Evolutionary conservation across 2,113 vertebrate genomes (phyloP).

Genomic region (Procavia capensis): DNA sequence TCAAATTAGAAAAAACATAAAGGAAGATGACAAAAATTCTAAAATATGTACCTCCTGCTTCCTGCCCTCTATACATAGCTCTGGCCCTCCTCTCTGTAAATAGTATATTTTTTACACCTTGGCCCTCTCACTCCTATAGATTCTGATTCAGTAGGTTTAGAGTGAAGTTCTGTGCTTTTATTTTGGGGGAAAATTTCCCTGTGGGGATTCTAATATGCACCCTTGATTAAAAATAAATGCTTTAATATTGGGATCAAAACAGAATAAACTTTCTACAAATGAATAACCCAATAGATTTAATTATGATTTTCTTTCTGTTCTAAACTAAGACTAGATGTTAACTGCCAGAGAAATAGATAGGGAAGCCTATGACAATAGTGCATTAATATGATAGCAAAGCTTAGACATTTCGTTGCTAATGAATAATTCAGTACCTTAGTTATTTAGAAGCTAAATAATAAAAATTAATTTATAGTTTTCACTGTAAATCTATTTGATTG

Average conservation of each 20-base stretch:
- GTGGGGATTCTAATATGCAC: not conserved
- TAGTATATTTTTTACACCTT: not conserved
- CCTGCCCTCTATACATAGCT: not conserved
- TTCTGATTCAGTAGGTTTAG: not conserved
- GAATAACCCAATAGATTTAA: slow-evolving; percentile 67
- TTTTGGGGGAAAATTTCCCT: slow-evolving; percentile 39
- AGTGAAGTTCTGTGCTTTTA: slow-evolving; percentile 12
- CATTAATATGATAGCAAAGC: slow-evolving; percentile 60
- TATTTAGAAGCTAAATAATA: slow-evolving; percentile 54
- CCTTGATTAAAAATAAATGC: slow-evolving; percentile 57
- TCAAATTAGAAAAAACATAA: not conserved
- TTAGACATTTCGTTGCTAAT: slow-evolving; percentile 38
- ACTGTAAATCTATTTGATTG: slow-evolving; percentile 54
- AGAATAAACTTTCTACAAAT: slow-evolving; percentile 53
- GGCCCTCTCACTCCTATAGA: not conserved
- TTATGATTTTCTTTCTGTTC: slow-evolving; percentile 69
- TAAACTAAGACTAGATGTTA: slow-evolving; percentile 62
- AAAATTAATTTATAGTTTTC: slow-evolving; percentile 62
- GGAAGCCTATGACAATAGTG: slow-evolving; percentile 31
- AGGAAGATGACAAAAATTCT: not conserved
- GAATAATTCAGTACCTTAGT: slow-evolving; percentile 61
- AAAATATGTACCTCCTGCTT: not conserved
- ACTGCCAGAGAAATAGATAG: slow-evolving; percentile 67
- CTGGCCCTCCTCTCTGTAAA: not conserved
- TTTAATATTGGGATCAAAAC: slow-evolving; percentile 60